Conservation (phyloP, 2,888 invertebrate species). For the Dolomedes plantarius region DNA sequence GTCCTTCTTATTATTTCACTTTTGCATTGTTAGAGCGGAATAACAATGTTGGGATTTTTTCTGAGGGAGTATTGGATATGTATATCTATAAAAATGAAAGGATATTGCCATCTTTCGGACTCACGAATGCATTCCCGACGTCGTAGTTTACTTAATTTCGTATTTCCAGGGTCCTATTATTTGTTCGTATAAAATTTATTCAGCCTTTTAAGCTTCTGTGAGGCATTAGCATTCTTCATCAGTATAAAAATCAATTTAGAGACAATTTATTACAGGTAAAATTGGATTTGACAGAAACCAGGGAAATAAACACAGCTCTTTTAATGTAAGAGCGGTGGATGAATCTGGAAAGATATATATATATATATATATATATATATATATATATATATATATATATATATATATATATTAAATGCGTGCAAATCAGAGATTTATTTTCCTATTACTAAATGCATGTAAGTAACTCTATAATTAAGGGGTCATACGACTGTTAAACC, state of each 20-base stretch:
- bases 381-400: no score
- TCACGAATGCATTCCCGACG: not conserved
- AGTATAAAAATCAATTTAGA: not conserved
- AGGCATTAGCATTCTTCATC: not conserved
- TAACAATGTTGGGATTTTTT: constrained; percentile 32
- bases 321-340: no score
- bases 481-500: no score
- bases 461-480: no score
- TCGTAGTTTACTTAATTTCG: constrained; percentile 18
- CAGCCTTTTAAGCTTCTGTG: not conserved
- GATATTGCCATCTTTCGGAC: constrained; percentile 5
- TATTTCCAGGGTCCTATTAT: constrained; percentile 5
- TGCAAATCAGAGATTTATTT: no score
- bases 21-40: constrained; percentile 62
- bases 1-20: constrained; percentile 52
- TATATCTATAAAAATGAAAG: constrained; percentile 30
- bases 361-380: no score
- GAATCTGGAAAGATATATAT: no score
- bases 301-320: no score
- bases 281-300: not conserved
- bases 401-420: no score
- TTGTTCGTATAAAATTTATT: not conserved
- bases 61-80: constrained; percentile 7
- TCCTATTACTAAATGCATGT: no score
- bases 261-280: not conserved